Base-by-base conservation (phyloP, 2,888 invertebrate species). In the Thecophora atra region DNA sequence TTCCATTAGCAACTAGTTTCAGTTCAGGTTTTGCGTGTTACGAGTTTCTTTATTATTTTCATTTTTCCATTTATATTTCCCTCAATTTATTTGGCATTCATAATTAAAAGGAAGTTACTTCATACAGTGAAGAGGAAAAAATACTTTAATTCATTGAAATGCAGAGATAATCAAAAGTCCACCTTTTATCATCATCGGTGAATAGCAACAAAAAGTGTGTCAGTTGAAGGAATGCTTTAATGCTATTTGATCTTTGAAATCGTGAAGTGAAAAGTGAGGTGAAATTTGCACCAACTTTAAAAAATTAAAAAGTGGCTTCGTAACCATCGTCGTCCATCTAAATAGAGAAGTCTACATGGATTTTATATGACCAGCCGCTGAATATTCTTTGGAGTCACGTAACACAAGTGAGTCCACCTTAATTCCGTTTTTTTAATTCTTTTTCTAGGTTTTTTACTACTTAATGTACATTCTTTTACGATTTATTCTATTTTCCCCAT, bases 361-460 rank as follows among this genome's bases (percentile, higher is more conserved):
- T n/a, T n/a, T n/a, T n/a, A n/a, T n/a, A n/a, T n/a, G n/a, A n/a
- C n/a, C n/a, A n/a, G n/a, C n/a, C n/a, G n/a, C n/a, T n/a, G 37
- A 11, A 37, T 8, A 37, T 11, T 19, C 4, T 30, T 52, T n/a
- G 30, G 21, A 37, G 54, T 54, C 65, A 37, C 67, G 54, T 67
- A 30, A 54, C 67, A 54, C 37, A 56, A 67, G 56, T 67, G 56
- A 67, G 54, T 65, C 51, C 65, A 56, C 42, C 54, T 21, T 54
- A 56, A 19, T 42, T 37, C 37, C 37, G n/a, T n/a, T 37, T 37
- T 37, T 37, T 37, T 2, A 37, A 1, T 21, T 7, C 26, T 15
- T 51, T 28, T 66, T 51, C 28, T 3, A 21, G 11, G 7, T 7
- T 65, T 52, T 66, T 52, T 52, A 2, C n/a, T 47, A 47, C 3